Evolutionary conservation across 1,140 invertebrate genomes (phyloP).

Genomic region (Heliconius congener): DNA sequence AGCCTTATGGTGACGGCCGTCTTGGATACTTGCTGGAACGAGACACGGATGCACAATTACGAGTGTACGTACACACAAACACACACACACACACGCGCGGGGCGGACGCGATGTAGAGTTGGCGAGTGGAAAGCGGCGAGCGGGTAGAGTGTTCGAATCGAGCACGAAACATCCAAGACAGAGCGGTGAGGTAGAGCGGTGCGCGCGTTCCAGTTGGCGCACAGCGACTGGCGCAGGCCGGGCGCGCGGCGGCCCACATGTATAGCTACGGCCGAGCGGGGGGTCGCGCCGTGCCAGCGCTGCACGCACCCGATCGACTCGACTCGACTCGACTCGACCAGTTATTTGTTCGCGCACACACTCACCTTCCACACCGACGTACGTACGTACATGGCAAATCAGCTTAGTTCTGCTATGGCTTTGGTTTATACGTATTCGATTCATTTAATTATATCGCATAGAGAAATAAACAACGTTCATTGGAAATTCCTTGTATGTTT

Average conservation of each 20-base stretch:
- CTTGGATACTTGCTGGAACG: slow-evolving; percentile 65
- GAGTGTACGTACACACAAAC: slow-evolving; percentile 54
- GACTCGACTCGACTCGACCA: slow-evolving; percentile 63
- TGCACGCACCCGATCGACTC: slow-evolving; percentile 67
- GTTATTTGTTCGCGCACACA: slow-evolving; percentile 61
- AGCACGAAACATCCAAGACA: slow-evolving; percentile 52
- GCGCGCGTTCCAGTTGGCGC: slow-evolving; percentile 80
- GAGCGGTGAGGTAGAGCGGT: slow-evolving; percentile 46
- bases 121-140: slow-evolving; percentile 43
- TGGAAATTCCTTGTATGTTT: slow-evolving; percentile 8
- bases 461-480: not conserved
- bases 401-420: slow-evolving; percentile 54
- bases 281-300: slow-evolving; percentile 58
- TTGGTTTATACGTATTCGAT: slow-evolving; percentile 35
- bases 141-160: slow-evolving; percentile 45
- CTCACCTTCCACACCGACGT: slow-evolving; percentile 44
- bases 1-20: slow-evolving; percentile 78
- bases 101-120: slow-evolving; percentile 34
- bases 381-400: slow-evolving; percentile 43
- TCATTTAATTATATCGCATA: slow-evolving; percentile 29
- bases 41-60: slow-evolving; percentile 56
- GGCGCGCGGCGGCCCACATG: slow-evolving; percentile 72
- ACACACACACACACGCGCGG: slow-evolving; percentile 18
- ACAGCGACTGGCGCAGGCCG: slow-evolving; percentile 77
- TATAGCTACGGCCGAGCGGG: slow-evolving; percentile 69